phyloP scores from a whole-genome alignment of 1,140 invertebrate genomes.

The Leptestheria dahalacensis region DNA sequence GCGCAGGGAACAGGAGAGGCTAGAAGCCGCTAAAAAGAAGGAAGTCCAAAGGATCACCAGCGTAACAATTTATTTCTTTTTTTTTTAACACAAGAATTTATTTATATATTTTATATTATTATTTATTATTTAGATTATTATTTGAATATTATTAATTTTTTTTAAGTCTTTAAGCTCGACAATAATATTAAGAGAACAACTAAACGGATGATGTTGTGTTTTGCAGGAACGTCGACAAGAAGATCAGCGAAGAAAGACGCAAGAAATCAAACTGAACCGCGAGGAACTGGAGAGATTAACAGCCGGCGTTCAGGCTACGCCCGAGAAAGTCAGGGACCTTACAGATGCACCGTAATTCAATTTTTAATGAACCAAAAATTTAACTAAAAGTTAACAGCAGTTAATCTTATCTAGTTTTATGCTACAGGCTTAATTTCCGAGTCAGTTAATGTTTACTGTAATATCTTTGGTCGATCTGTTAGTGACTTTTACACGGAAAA shows the following conservation, averaged over 20 bases:
- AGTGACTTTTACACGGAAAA: too few relatives aligned
- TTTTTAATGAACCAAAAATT: too few relatives aligned
- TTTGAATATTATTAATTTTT: too few relatives aligned
- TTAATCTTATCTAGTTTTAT: too few relatives aligned
- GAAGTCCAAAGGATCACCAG: constrained; percentile 77
- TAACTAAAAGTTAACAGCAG: too few relatives aligned
- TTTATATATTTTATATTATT: too few relatives aligned
- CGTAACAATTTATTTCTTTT: constrained; percentile 28
- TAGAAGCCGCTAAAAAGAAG: constrained; percentile 61
- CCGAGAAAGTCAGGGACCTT: background rate
- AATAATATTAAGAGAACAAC: background rate
- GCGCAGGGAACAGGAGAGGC: constrained; percentile 51
- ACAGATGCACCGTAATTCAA: background rate
- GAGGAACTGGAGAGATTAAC: constrained; percentile 35
- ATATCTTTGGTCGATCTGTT: too few relatives aligned
- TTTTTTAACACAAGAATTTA: too few relatives aligned
- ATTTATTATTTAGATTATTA: background rate
- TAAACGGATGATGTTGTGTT: background rate
- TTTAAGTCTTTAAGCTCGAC: too few relatives aligned
- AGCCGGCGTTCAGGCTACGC: background rate
- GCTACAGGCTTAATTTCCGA: too few relatives aligned
- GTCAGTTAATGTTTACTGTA: too few relatives aligned
- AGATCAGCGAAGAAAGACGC: constrained; percentile 44
- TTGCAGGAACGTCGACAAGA: constrained; percentile 48
- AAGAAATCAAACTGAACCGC: constrained; percentile 37